Evolutionary conservation across 2,797 vertebrate species (phyloP), one percentile per base, ranked within the genome.

Genomic region (Pseudotriccus pelzelni): DNA sequence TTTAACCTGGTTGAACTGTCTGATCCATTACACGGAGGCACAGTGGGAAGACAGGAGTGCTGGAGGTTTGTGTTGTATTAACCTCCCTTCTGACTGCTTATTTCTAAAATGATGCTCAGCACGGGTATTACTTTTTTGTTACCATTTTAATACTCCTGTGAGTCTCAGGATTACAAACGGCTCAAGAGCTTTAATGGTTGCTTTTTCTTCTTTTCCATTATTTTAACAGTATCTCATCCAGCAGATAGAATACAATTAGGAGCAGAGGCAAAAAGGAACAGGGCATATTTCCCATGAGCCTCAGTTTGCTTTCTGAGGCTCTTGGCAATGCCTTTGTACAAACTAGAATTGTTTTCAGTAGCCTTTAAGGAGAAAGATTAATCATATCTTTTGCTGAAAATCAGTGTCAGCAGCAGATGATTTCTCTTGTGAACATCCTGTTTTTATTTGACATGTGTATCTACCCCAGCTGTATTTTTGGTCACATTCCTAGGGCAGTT

Each of bases 401-500:
- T 56, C 74, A 75, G 1, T 77, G 79, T 53, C 73, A 86, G 69
- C 39, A 88, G 76, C 36, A 76, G 74, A 75, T 55, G 25, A 53
- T 68, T 93, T 46, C 56, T 87, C 68, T 50, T 53, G 49, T 52
- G 46, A 91, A 23, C 36, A 62, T 63, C 34, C 43, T 92, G 79
- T 4, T 94, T 93, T 68, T 52, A 85, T 85, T 37, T 89, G 62
- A 84, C 62, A 37, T 0, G 2, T 39, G 28, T 17, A n/a, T 59
- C 39, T 69, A 63, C 50, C 47, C 76, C 92, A 92, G 90, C 76
- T 93, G 89, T 92, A 78, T 87, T 96, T 94, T 91, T 49, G 62
- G 50, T 81, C 75, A 37, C 0, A 0, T 52, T 91, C 82, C 59
- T 63, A 62, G 34, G 52, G 53, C 66, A 87, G 73, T 52, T 96